Base-by-base conservation (phyloP, 2,797 vertebrate species). In the Sebastes hubbsi region DNA sequence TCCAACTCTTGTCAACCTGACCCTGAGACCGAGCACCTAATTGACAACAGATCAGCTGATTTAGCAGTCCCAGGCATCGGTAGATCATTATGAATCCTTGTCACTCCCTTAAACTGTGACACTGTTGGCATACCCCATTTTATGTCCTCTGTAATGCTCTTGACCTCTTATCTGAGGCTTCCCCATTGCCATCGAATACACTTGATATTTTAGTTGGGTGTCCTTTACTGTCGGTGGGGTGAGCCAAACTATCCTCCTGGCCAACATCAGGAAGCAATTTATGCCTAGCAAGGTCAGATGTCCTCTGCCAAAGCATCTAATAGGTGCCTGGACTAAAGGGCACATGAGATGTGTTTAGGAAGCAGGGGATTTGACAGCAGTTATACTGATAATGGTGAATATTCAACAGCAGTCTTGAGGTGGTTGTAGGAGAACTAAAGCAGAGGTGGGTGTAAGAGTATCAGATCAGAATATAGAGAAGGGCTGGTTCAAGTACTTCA, bases 41-140 rank as follows among this genome's bases (percentile, higher is more conserved):
- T 27, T 20, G 59, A 55, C 34, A 78, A 72, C 7, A 61, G 42
- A 59, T 63, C 27, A 34, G 73, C 80, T 61, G 77, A 82, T 61
- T 74, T 61, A 42, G 58, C 61, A 61, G 30, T 72, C 16, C 18
- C 29, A 36, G 14, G 36, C 16, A 38, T 67, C 8, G 29, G 58
- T 58, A 46, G 22, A 58, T 59, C 58, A 62, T 36, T 73, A 36
- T 20, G 22, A 16, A 75, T 9, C 27, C 13, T 20, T 11, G 14
- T 56, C 20, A 62, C 6, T 4, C 36, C 20, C 16, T 3, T 62
- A 46, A 59, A 75, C 64, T 29, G 49, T 32, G 11, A 60, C 14
- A 29, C 25, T 74, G 30, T 8, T 75, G 61, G 10, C 29, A 73
- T 64, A 77, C 8, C 12, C 56, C n/a, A 32, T 30, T 49, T 56